Evolutionary conservation across 2,113 vertebrate species (phyloP).

Genomic region (Zeus faber): DNA sequence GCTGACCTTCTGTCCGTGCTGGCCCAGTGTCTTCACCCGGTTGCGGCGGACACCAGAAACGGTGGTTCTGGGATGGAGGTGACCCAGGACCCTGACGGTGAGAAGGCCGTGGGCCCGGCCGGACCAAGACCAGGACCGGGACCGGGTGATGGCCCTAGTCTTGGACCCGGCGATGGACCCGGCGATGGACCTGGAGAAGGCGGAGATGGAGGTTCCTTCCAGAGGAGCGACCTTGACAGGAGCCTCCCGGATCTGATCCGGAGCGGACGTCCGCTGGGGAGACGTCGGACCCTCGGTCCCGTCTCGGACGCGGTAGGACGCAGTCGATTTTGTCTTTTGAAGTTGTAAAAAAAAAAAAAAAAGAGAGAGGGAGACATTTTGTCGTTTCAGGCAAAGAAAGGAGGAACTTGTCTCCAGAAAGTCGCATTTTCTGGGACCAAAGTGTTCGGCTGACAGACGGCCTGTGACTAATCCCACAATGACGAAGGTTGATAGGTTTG

Average conservation of each 20-base stretch:
- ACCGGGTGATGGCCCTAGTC: constrained; percentile 10
- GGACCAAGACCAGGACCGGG: constrained; percentile 25
- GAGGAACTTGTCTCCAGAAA: too few species aligned
- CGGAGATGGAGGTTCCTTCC: neutral
- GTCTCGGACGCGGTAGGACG: constrained; percentile 66
- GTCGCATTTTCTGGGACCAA: too few species aligned
- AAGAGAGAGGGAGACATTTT: too few species aligned
- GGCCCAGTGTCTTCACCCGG: neutral
- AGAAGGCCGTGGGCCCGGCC: constrained; percentile 3
- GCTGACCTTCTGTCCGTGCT: neutral
- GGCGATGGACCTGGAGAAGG: constrained; percentile 15
- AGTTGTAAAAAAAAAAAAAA: too few species aligned
- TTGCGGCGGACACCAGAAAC: too few species aligned
- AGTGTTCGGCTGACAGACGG: too few species aligned
- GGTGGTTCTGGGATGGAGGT: too few species aligned
- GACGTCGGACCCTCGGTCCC: constrained; percentile 69
- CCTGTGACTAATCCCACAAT: too few species aligned
- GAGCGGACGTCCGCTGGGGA: constrained; percentile 56
- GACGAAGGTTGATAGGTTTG: too few species aligned
- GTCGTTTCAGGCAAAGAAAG: too few species aligned
- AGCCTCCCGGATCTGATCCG: constrained; percentile 72
- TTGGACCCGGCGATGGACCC: constrained; percentile 20
- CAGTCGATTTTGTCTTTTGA: too few species aligned
- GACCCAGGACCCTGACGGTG: neutral
- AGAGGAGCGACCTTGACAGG: constrained; percentile 38